These are phyloP conservation scores for Phalangium opilio DNA, from an alignment of 2,888 invertebrate species.

Conservation along the genomic window DNA sequence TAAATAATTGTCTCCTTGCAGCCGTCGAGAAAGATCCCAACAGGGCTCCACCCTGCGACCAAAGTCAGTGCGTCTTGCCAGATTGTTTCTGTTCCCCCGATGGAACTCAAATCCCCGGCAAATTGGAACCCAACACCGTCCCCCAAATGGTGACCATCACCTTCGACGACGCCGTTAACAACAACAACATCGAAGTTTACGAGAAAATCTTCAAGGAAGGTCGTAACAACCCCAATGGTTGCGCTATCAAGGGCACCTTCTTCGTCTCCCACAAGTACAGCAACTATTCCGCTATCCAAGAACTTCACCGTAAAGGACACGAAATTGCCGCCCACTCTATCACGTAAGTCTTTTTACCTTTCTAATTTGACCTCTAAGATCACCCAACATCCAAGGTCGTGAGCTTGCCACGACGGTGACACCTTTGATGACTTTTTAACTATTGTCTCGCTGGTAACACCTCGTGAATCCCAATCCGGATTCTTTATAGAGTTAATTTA, in stretches of 20 bases:
- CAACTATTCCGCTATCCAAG: slow-evolving; percentile 29
- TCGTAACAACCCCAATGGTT: slow-evolving; percentile 29
- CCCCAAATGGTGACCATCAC: slow-evolving; percentile 30
- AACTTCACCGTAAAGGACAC: slow-evolving; percentile 52
- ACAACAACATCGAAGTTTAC: slow-evolving; percentile 30
- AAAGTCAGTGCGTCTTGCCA: slow-evolving; percentile 25
- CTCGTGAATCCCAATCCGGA: no score
- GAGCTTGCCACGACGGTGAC: no score
- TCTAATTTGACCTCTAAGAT: background rate
- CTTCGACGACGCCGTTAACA: slow-evolving; percentile 29
- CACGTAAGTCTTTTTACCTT: slow-evolving; percentile 40
- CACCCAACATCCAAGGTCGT: background rate
- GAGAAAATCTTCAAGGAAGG: slow-evolving; percentile 26
- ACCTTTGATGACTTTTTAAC: no score
- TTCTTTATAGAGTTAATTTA: no score
- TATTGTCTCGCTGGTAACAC: no score
- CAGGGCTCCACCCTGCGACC: slow-evolving; percentile 26
- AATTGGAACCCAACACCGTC: slow-evolving; percentile 24
- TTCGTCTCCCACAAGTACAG: slow-evolving; percentile 29
- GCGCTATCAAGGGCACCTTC: slow-evolving; percentile 27
- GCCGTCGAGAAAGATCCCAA: slow-evolving; percentile 28
- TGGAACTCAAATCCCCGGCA: slow-evolving; percentile 28
- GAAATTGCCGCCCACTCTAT: slow-evolving; percentile 83
- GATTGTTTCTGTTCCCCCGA: slow-evolving; percentile 30
- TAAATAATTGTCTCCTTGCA: slow-evolving; percentile 9